Conservation (phyloP, 23 tunicate species). For the Aplidium turbinatum region DNA sequence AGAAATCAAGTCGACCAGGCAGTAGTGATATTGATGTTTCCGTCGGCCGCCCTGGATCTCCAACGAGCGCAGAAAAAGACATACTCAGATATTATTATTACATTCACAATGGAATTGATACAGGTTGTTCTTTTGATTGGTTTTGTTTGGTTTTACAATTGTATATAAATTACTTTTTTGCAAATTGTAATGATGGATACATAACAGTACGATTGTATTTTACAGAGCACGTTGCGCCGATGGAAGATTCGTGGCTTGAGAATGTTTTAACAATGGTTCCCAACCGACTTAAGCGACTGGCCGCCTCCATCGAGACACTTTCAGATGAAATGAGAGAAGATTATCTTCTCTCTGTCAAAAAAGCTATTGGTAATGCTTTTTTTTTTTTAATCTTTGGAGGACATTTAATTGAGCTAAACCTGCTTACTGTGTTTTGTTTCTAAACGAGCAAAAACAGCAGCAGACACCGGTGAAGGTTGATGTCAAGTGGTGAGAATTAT, state of each 20-base stretch:
- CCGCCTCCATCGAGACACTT: constrained; percentile 79
- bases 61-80: constrained; percentile 92
- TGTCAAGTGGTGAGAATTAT: too few relatives aligned
- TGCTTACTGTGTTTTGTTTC: too few relatives aligned
- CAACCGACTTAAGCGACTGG: constrained; percentile 63
- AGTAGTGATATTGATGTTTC: constrained; percentile 40
- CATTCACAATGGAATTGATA: constrained; percentile 95
- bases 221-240: constrained; percentile 95
- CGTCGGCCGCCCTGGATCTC: constrained; percentile 72
- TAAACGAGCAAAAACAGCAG: too few relatives aligned
- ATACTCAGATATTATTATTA: constrained; percentile 94
- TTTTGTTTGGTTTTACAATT: background rate
- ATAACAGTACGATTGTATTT: background rate
- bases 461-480: too few relatives aligned
- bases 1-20: constrained; percentile 40
- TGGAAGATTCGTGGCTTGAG: constrained; percentile 94
- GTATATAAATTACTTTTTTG: background rate
- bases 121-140: constrained; percentile 44
- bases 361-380: constrained; percentile 87
- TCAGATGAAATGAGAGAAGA: constrained; percentile 99
- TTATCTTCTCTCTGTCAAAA: constrained; percentile 94
- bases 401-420: too few relatives aligned
- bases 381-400: too few relatives aligned
- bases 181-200: background rate
- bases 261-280: constrained; percentile 93